phyloP scores from a whole-genome alignment of 2,113 vertebrate species.

The Dasyornis broadbenti region DNA sequence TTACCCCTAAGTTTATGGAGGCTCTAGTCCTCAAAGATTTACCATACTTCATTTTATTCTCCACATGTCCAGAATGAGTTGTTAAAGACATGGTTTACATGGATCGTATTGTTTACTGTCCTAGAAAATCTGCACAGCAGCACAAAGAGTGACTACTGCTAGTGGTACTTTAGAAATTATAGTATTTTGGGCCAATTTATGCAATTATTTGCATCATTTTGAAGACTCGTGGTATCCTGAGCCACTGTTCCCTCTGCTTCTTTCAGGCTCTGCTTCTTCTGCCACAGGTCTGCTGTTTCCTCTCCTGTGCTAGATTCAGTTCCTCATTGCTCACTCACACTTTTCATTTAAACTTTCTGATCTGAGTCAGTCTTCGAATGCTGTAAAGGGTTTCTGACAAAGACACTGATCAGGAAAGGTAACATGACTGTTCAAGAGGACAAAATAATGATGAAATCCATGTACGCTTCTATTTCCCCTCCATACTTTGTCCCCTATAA shows the following conservation, averaged over 20 bases:
- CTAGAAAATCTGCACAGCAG: background rate
- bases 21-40: background rate
- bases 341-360: background rate
- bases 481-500: background rate
- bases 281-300: background rate
- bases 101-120: background rate
- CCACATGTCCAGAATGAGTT: background rate
- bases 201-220: background rate
- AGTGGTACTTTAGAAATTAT: background rate
- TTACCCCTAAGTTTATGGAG: background rate
- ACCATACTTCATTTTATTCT: background rate
- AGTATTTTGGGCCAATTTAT: background rate
- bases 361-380: background rate
- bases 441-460: background rate
- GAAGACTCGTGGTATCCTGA: background rate
- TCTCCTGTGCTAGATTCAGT: background rate
- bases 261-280: background rate
- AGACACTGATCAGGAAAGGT: background rate
- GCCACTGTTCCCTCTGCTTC: background rate
- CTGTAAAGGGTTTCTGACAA: background rate
- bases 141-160: background rate
- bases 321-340: background rate
- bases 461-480: background rate
- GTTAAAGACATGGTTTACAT: background rate
- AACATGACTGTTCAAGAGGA: background rate